phyloP scores from a whole-genome alignment of 2,888 invertebrate species.

The Orchestes rusci region DNA sequence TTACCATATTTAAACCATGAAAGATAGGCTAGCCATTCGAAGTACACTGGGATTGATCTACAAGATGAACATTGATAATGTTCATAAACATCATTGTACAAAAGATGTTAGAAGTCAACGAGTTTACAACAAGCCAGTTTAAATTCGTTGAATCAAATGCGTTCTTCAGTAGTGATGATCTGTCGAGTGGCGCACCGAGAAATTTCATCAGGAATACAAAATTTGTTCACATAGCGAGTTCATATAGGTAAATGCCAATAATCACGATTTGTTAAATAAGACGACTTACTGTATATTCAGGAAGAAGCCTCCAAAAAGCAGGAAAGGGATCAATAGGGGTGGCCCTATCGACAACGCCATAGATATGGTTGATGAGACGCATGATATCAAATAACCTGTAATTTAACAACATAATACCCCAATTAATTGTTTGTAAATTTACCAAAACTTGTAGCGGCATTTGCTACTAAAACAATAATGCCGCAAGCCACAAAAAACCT shows the following conservation, averaged over 20 bases:
- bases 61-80: too few species aligned
- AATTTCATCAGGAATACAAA: too few species aligned
- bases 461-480: slow-evolving; percentile 75
- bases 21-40: slow-evolving; percentile 78
- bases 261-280: neutral
- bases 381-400: slow-evolving; percentile 86
- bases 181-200: too few species aligned
- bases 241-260: neutral
- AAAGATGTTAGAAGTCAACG: too few species aligned
- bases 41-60: slow-evolving; percentile 77
- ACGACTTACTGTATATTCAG: slow-evolving; percentile 74
- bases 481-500: slow-evolving; percentile 68
- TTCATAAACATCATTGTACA: too few species aligned
- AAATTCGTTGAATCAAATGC: too few species aligned
- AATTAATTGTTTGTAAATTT: slow-evolving; percentile 7
- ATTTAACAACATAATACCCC: neutral
- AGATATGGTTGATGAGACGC: slow-evolving; percentile 71
- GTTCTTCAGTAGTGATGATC: too few species aligned
- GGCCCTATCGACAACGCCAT: slow-evolving; percentile 89
- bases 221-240: too few species aligned
- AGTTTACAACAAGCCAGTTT: too few species aligned
- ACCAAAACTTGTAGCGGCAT: slow-evolving; percentile 86
- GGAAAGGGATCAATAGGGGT: slow-evolving; percentile 85
- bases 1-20: slow-evolving; percentile 93
- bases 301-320: slow-evolving; percentile 94